Evolutionary conservation across 2,888 invertebrate genomes (phyloP).

Genomic region (Autographa pulchrina): DNA sequence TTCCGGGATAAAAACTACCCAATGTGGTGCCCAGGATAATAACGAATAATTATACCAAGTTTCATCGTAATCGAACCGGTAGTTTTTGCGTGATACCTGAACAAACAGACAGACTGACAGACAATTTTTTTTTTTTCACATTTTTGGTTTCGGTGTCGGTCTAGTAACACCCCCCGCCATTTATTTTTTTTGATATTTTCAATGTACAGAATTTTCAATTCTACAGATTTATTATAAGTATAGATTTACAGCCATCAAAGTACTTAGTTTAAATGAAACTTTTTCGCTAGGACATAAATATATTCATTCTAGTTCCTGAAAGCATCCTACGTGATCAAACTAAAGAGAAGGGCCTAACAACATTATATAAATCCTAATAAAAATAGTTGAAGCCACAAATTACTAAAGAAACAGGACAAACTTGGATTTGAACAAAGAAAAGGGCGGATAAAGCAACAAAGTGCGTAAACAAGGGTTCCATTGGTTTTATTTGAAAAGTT

Average conservation of each 20-base stretch:
- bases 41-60: too few relatives aligned
- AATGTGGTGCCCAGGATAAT: too few relatives aligned
- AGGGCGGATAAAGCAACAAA: constrained; percentile 75
- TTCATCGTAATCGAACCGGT: too few relatives aligned
- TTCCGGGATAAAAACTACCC: too few relatives aligned
- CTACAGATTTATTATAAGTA: too few relatives aligned
- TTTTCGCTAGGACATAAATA: neutral
- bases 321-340: neutral
- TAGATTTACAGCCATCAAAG: neutral
- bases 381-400: constrained; percentile 66
- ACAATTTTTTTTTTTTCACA: too few relatives aligned
- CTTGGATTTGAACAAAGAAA: constrained; percentile 76
- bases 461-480: constrained; percentile 81
- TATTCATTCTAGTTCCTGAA: neutral
- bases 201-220: too few relatives aligned
- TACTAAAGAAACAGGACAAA: constrained; percentile 73
- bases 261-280: constrained; percentile 6
- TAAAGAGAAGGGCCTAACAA: constrained; percentile 36
- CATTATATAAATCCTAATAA: constrained; percentile 51
- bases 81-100: too few relatives aligned
- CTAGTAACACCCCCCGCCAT: too few relatives aligned
- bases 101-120: too few relatives aligned
- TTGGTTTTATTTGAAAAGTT: constrained; percentile 86
- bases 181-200: too few relatives aligned
- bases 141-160: too few relatives aligned